Percentiles rank a stretch among this genome's conserved stretches.
Conservation (phyloP, 1,140 invertebrate genomes). For the Stratiolaelaps scimitus region DNA sequence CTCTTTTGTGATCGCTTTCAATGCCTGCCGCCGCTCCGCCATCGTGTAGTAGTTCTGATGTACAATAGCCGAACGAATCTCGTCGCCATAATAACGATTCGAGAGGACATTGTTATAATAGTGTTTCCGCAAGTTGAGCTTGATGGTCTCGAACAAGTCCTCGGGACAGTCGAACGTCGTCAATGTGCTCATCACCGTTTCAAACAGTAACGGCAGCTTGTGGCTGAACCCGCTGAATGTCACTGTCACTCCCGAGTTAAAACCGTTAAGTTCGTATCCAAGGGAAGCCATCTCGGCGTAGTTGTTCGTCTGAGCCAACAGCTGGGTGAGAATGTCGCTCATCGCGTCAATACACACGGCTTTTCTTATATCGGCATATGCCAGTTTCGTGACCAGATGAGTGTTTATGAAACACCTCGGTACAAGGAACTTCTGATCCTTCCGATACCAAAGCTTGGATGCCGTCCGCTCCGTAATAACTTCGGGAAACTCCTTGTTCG, state of each 20-base stretch:
- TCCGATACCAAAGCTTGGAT: conserved; percentile 7
- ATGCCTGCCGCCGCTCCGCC: background rate
- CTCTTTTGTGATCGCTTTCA: background rate
- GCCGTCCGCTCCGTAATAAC: background rate
- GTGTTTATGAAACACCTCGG: background rate
- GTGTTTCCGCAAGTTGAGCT: background rate
- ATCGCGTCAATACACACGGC: background rate
- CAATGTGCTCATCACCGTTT: background rate
- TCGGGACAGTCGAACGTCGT: conserved; percentile 1
- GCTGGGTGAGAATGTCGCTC: background rate
- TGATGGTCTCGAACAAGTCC: background rate
- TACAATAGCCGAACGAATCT: background rate
- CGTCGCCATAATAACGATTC: background rate
- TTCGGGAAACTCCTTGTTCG: background rate
- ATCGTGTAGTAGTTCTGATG: background rate
- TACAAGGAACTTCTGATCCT: conserved; percentile 11
- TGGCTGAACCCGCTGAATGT: conserved; percentile 23
- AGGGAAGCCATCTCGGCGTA: conserved; percentile 17
- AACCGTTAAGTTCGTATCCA: background rate
- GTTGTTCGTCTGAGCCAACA: conserved; percentile 9
- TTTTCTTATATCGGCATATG: background rate
- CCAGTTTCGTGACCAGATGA: conserved; percentile 2
- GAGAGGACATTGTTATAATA: background rate
- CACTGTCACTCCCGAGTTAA: background rate
- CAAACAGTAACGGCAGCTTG: conserved; percentile 6